Base-by-base conservation (phyloP, 2,113 vertebrate species). In the Tamias sibiricus region DNA sequence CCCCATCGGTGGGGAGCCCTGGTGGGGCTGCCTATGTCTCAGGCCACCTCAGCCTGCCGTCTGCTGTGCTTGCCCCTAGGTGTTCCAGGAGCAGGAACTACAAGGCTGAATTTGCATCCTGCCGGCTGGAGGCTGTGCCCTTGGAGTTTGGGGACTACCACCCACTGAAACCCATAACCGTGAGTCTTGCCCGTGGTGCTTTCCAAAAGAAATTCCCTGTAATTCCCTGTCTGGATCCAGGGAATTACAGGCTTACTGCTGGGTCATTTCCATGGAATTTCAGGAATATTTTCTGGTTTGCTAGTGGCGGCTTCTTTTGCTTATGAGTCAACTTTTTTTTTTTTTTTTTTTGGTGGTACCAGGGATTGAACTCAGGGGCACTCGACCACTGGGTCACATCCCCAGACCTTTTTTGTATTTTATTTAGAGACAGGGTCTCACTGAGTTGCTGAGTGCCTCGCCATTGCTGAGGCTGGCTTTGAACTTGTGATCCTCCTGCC, bases 131-230 rank as follows among this genome's bases (percentile, higher is more conserved):
- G 88, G 96, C 95, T 0, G 62, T 98, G 11, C 97, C 98, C 0
- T 94, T 99, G 57, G 99, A 99, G 66, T 99, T 99, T 97, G 99
- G 99, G 0, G 99, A 99, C 91, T 99, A 99, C 92, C 99, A 99
- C 90, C 99, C 99, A 0, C 99, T 99, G 75, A 99, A 99, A 95
- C 99, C 99, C 86, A 99, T 99, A 95, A 99, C 99, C 68, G 99
- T 99, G 97, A 98, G 99, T 99, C 94, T 47, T 26, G 47, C 69
- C 47, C 10, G 49, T 20, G 4, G 40, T 12, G 11, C 79, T 95
- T 49, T 74, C 44, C 26, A 6, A 71, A 49, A n/a, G 66, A 24
- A n/a, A n/a, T n/a, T n/a, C n/a, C n/a, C n/a, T n/a, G n/a, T n/a
- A n/a, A n/a, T n/a, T n/a, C n/a, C n/a, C n/a, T 40, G 22, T 69